A percentile compares a stretch with the other conserved stretches of the same genome.
Evolutionary conservation across 92 coral and sea anemone species (phyloP).

Genomic region (Porites cylindrica): DNA sequence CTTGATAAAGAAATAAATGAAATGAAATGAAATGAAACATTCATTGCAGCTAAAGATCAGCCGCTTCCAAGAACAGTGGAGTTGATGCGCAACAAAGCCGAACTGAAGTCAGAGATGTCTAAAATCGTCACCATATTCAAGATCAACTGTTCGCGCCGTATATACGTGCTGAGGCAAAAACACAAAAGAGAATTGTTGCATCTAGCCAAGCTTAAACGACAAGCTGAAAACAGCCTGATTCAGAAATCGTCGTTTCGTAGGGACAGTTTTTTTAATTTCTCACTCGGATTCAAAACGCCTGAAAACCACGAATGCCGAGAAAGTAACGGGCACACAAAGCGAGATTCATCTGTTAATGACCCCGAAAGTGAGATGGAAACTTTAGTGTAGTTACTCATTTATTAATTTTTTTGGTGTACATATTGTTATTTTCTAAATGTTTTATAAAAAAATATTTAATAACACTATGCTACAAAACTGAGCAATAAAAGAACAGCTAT

Average conservation of each 20-base stretch:
- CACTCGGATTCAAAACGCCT: slow-evolving; percentile 14
- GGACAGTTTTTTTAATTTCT: slow-evolving; percentile 8
- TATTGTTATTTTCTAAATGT: neutral
- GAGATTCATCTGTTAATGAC: slow-evolving; percentile 10
- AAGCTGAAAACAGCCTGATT: slow-evolving; percentile 13
- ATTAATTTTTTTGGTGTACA: neutral
- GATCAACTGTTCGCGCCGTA: slow-evolving; percentile 63
- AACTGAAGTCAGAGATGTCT: slow-evolving; percentile 75
- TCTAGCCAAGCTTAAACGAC: slow-evolving; percentile 60
- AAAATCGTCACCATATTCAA: slow-evolving; percentile 63
- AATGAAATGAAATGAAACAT: no score
- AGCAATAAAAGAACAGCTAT: no score
- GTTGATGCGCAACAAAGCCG: slow-evolving; percentile 38
- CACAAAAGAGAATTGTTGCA: slow-evolving; percentile 83
- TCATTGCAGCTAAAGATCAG: slow-evolving; percentile 43
- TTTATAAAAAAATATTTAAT: no score
- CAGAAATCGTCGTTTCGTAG: slow-evolving; percentile 15
- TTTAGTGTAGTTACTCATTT: slow-evolving; percentile 3
- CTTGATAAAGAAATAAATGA: no score
- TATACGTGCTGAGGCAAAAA: slow-evolving; percentile 56
- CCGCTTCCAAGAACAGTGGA: slow-evolving; percentile 38
- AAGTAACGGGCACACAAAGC: slow-evolving; percentile 27
- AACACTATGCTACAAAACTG: no score
- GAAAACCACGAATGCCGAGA: neutral
- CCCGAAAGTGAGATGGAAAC: slow-evolving; percentile 3